phyloP scores from a whole-genome alignment of 2,797 vertebrate genomes.

The Pantherophis vulpinus region DNA sequence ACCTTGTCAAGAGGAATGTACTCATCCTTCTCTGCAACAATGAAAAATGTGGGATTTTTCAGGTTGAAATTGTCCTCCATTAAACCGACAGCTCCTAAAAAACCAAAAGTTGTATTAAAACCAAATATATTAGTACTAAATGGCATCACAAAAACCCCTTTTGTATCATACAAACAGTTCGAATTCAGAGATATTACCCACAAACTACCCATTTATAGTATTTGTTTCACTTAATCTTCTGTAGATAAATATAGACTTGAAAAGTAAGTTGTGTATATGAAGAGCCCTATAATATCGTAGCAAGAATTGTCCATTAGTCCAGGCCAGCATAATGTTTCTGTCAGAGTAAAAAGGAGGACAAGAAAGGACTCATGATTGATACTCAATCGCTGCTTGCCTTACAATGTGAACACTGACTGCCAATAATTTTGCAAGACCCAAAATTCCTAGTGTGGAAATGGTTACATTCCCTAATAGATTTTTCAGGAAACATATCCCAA shows the following conservation, averaged over 20 bases:
- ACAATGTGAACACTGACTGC: background rate
- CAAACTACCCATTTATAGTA: background rate
- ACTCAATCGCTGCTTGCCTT: background rate
- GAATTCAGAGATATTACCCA: background rate
- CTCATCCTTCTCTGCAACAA: conserved; percentile 80
- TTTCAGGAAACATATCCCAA: background rate
- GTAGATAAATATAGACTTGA: background rate
- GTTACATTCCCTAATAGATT: background rate
- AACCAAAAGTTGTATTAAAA: background rate
- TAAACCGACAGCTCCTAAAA: conserved; percentile 76
- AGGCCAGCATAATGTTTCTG: background rate
- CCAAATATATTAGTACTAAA: background rate
- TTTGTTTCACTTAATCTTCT: background rate
- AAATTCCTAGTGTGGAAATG: background rate
- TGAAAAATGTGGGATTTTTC: conserved; percentile 78
- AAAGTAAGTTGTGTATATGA: background rate
- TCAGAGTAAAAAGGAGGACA: background rate
- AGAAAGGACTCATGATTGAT: background rate
- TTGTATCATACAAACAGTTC: background rate
- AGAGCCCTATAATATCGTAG: background rate
- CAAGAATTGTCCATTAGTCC: background rate
- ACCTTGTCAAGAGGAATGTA: conserved; percentile 79
- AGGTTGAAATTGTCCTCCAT: conserved; percentile 70
- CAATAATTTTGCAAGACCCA: background rate
- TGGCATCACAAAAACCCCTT: background rate